Base-by-base conservation (phyloP, 1,140 invertebrate species). In the Achroia grisella region DNA sequence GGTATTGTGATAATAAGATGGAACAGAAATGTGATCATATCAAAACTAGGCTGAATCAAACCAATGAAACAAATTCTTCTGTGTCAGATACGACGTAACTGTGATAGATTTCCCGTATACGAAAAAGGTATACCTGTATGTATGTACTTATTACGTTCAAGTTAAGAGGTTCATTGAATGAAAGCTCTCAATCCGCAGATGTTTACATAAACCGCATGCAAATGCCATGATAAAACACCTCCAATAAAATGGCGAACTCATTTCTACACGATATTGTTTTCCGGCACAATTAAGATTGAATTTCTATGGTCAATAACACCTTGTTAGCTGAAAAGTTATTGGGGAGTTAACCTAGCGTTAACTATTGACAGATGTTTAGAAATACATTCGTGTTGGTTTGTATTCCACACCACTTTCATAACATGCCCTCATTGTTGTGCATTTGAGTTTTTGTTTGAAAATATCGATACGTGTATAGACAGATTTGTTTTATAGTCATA, bases 211-310 rank as follows among this genome's bases (percentile, higher is more conserved):
- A 52, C 13, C 52, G 17, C 45, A 35, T 34, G 46, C 52, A 59
- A 62, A 63, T 51, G 48, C 58, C 57, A 61, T 63, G 66, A 69
- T 71, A 66, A 70, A 70, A 41, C 17, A 23, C 43, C 52, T 44
- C 44, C 62, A 56, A 70, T 68, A 67, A 64, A 59, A 57, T 48
- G 36, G 40, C 47, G 36, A 50, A 63, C 41, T 57, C 56, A 44
- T 60, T 68, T 57, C 46, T 42, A 46, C 47, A 36, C 55, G 42
- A 68, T 71, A 75, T 71, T 69, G 69, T 71, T 72, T 66, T 71
- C 70, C 67, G 64, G 62, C 60, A 71, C 52, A 49, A 67, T 75
- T 76, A 69, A 71, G 68, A 74, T 77, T 80, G 65, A 65, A 58
- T 80, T 78, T 71, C 63, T 66, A 72, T 70, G 54, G 44, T 57